Evolutionary conservation across 2,113 vertebrate genomes (phyloP), one percentile per base, ranked within the genome.

Genomic region (Tachysurus vachellii): DNA sequence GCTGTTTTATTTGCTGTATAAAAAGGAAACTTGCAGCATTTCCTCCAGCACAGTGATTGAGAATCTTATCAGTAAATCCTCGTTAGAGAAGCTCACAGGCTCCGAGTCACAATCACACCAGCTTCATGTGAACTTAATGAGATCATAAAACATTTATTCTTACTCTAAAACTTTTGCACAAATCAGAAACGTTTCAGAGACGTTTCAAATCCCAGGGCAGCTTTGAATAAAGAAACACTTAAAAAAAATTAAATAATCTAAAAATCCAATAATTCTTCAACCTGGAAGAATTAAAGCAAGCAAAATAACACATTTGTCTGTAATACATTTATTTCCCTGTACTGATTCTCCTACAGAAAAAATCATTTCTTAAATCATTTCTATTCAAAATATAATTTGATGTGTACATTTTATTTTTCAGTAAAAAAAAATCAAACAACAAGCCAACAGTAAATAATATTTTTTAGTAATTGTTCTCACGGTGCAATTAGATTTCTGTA

Each of bases 1-100:
- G 53, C n/a, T 31, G n/a, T 80, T 80, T 56, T 80, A 80, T 80
- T 80, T 80, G 76, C 76, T 80, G 56, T 80, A 80, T 8, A 31
- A 53, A 77, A 16, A 57, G n/a, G 53, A 80, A 57, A 26, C 50
- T 54, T 10, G 50, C 28, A 16, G 77, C 54, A 21, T 80, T 80
- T 57, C 75, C 53, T 59, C 54, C 77, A 56, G 26, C 28, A 1
- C 21, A 28, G 76, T 4, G 53, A 57, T 77, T 31, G 36, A 36
- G 36, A 36, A 36, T 36, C 36, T 36, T 36, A 36, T 36, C 36
- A 36, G 36, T 36, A 57, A 80, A 80, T 80, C 77, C 75, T 79
- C 6, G 3, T 79, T 79, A 54, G 26, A 79, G 28, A 21, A 0
- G 0, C 50, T 5, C 77, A 1, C 54, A 23, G 17, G 0, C 28